Percentiles rank a stretch among this genome's conserved stretches.
phyloP scores from a whole-genome alignment of 2,888 invertebrate species.

The Drosophila suboccidentalis region DNA sequence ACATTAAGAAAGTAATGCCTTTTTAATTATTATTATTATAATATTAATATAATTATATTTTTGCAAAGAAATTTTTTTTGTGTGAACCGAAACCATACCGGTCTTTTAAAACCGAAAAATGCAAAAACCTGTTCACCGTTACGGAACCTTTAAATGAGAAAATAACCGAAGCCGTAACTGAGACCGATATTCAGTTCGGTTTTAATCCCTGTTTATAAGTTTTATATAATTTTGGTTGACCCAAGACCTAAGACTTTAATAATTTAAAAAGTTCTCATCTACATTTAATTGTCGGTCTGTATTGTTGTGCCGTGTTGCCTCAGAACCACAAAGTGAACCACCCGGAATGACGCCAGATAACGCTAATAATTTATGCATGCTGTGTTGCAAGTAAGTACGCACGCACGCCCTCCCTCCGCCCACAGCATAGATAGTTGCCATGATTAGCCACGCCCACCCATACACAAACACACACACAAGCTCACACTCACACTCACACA shows the following conservation, averaged over 20 bases:
- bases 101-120: too few species aligned
- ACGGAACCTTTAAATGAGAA: too few species aligned
- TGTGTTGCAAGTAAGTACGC: slow-evolving; percentile 49
- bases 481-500: slow-evolving; percentile 19
- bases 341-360: slow-evolving; percentile 62
- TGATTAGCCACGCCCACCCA: slow-evolving; percentile 53
- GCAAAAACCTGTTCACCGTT: too few species aligned
- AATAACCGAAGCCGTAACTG: too few species aligned
- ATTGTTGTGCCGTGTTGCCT: slow-evolving; percentile 27
- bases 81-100: too few species aligned
- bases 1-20: too few species aligned
- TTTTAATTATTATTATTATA: too few species aligned
- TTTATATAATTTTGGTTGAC: too few species aligned
- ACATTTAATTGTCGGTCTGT: slow-evolving; percentile 10
- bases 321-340: slow-evolving; percentile 39
- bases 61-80: too few species aligned
- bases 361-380: slow-evolving; percentile 73
- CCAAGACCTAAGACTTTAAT: not conserved
- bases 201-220: too few species aligned
- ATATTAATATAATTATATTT: too few species aligned
- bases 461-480: slow-evolving; percentile 10
- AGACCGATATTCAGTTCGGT: too few species aligned
- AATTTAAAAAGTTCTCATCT: slow-evolving; percentile 3
- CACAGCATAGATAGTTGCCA: slow-evolving; percentile 36
- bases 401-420: slow-evolving; percentile 11